Evolutionary conservation across 2,797 vertebrate species (phyloP), one percentile per base, ranked within the genome.

Genomic region (Falco concolor): DNA sequence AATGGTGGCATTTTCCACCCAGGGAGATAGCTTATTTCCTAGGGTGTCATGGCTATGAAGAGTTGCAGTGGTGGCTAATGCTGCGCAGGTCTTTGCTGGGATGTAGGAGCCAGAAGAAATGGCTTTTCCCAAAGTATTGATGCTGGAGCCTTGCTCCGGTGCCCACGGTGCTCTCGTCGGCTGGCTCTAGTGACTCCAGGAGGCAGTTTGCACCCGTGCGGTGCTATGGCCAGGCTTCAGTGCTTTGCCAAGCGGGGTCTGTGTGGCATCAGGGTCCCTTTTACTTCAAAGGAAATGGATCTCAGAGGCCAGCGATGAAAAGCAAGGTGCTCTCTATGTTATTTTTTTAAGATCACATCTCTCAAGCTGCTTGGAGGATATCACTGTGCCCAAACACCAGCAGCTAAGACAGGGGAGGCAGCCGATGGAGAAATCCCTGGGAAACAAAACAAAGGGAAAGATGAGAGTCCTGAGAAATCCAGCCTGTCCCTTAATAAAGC

Each of bases 371-470:
- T 59, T 50, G 73, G 63, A 82, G 85, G 72, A 70, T 87, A 38
- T 89, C 72, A 3, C 36, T n/a, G 90, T 80, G 56, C 79, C 94
- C 10, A 3, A 73, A 57, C 15, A 4, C 49, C 63, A 24, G 79
- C 49, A 92, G 90, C 86, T 63, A 10, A 76, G 72, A 21, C 27
- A 44, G 47, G 65, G 75, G 83, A 79, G 30, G 44, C n/a, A 32
- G 53, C 36, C 1, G 10, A 72, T 45, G 73, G 83, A 90, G 93
- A 75, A 95, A 93, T 90, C 88, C 73, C 73, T 93, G 85, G 93
- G 88, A 91, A 96, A 84, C 68, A 79, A 96, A 96, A 88, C 85
- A 90, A 86, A 91, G 76, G 90, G 79, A 94, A 93, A 93, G 93
- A 88, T 3, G 57, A 96, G 95, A 93, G 79, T 49, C 93, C 85